Percentiles rank a stretch among this genome's conserved stretches.
Evolutionary conservation across 2,797 vertebrate genomes (phyloP).

Genomic region (Dermochelys coriacea): DNA sequence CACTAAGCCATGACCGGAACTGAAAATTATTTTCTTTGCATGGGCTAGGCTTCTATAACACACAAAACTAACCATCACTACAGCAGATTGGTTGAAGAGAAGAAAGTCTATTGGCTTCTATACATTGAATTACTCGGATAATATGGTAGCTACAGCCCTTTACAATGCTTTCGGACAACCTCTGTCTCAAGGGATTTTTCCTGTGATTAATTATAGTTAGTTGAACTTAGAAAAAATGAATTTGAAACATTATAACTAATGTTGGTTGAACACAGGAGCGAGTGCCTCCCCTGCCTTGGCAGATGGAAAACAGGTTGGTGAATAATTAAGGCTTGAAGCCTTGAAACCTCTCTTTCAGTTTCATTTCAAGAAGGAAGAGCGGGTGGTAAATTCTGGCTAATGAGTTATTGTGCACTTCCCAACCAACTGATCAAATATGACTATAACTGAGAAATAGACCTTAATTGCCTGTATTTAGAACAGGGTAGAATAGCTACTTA

Average conservation of each 20-base stretch:
- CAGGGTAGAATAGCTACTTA: slow-evolving; percentile 2
- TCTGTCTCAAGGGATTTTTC: slow-evolving; percentile 32
- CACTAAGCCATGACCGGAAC: neutral
- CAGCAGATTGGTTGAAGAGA: slow-evolving; percentile 42
- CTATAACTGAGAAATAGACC: slow-evolving; percentile 25
- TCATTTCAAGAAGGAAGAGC: slow-evolving; percentile 35
- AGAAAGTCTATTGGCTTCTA: slow-evolving; percentile 59
- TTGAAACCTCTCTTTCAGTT: slow-evolving; percentile 34
- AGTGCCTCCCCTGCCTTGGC: slow-evolving; percentile 53
- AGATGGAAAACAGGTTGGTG: slow-evolving; percentile 48
- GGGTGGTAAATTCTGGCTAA: slow-evolving; percentile 59
- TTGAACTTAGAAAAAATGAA: slow-evolving; percentile 67
- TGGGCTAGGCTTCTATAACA: slow-evolving; percentile 12
- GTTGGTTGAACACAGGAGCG: slow-evolving; percentile 9
- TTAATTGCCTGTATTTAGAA: slow-evolving; percentile 49
- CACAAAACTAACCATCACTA: slow-evolving; percentile 53
- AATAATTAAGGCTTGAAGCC: slow-evolving; percentile 66
- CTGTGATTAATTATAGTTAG: slow-evolving; percentile 70
- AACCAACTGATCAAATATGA: slow-evolving; percentile 66
- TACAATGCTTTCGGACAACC: slow-evolving; percentile 38
- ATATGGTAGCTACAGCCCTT: slow-evolving; percentile 44
- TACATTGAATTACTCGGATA: slow-evolving; percentile 38
- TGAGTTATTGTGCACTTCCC: slow-evolving; percentile 58
- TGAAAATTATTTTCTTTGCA: slow-evolving; percentile 34
- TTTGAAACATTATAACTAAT: slow-evolving; percentile 2